These are phyloP conservation scores for Stictonetta naevosa DNA, from an alignment of 2,113 vertebrate genomes.

Conservation along the genomic window DNA sequence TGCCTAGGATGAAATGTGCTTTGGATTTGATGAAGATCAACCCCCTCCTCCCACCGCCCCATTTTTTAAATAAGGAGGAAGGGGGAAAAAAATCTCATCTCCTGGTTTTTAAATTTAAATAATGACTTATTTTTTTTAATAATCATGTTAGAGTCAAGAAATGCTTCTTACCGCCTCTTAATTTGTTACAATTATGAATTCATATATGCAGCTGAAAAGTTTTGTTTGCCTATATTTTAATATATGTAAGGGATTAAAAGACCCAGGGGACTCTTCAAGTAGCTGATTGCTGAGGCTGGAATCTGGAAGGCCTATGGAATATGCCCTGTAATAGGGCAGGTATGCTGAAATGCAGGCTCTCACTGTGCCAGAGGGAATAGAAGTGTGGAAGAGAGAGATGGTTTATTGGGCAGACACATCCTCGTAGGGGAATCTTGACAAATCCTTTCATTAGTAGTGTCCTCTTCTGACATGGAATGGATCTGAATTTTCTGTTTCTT, in stretches of 20 bases:
- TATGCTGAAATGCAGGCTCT: background rate
- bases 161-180: background rate
- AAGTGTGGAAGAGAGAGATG: background rate
- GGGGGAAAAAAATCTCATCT: background rate
- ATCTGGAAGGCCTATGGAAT: background rate
- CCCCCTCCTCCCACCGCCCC: background rate
- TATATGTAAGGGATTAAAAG: background rate
- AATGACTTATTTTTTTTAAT: background rate
- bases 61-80: background rate
- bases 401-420: background rate
- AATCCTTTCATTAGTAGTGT: background rate
- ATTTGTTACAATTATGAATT: background rate
- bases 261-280: background rate
- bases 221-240: background rate
- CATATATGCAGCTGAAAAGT: background rate
- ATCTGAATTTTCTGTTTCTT: background rate
- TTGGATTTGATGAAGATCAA: background rate
- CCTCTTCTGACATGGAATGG: background rate
- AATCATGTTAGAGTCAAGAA: background rate
- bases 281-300: background rate
- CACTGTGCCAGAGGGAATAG: background rate
- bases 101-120: background rate
- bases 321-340: accelerated
- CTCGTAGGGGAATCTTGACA: background rate
- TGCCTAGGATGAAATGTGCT: background rate